A percentile compares a stretch with the other conserved stretches of the same genome.
These are phyloP conservation scores for Acridotheres tristis DNA, from an alignment of 2,797 vertebrate species.

Conservation along the genomic window DNA sequence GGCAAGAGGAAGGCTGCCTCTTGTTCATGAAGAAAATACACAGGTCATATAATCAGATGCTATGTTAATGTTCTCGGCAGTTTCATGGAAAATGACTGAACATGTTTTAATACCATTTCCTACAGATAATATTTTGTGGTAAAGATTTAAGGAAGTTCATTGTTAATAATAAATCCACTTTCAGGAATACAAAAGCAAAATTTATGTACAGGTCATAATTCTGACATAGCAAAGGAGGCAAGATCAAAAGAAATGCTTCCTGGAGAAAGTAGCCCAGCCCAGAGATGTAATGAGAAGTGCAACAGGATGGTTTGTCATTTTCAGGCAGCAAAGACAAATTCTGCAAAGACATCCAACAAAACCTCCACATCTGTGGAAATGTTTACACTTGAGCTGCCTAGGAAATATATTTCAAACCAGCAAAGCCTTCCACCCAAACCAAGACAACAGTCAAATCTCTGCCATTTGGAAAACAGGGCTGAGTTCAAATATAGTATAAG, in stretches of 20 bases:
- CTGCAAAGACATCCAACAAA: neutral
- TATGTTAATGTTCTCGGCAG: neutral
- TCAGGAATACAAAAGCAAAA: neutral
- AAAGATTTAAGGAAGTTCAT: neutral
- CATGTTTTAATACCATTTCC: neutral
- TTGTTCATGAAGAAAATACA: neutral
- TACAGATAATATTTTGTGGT: neutral
- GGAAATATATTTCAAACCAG: neutral
- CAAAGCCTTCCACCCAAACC: neutral
- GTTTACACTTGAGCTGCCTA: neutral
- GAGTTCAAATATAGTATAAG: neutral
- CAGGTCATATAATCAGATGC: neutral
- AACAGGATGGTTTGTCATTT: neutral
- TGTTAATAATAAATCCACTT: neutral
- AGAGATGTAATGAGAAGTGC: neutral
- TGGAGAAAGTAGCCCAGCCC: neutral
- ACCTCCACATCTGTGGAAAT: neutral
- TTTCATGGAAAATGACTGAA: neutral
- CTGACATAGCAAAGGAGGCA: neutral
- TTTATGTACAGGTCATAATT: neutral
- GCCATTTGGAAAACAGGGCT: neutral
- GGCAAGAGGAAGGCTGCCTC: neutral
- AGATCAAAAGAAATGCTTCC: neutral
- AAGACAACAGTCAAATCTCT: neutral
- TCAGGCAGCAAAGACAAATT: conserved; percentile 2